Conservation (phyloP, 2,888 invertebrate genomes). For the Chrysolina oricalcia region DNA sequence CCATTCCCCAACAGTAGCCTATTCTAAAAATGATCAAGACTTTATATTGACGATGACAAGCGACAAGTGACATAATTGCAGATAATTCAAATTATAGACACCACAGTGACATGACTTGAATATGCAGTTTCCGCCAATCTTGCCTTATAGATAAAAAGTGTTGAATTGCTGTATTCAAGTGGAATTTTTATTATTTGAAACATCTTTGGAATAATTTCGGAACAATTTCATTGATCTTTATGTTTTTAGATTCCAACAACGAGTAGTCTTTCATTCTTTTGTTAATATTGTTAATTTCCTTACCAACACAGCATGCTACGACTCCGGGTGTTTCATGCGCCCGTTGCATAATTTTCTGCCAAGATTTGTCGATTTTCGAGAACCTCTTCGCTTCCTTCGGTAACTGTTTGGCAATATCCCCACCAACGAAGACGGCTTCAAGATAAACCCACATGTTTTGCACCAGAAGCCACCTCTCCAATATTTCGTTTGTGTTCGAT, state of each 20-base stretch:
- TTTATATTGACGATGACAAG: no score
- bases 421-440: slow-evolving; percentile 98
- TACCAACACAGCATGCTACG: slow-evolving; percentile 92
- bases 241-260: not conserved
- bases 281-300: slow-evolving; percentile 24
- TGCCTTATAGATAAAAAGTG: not conserved
- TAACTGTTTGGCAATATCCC: slow-evolving; percentile 98
- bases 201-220: no score
- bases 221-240: no score
- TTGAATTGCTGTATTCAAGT: not conserved
- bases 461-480: slow-evolving; percentile 95
- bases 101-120: no score
- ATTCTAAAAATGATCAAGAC: no score
- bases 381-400: slow-evolving; percentile 96
- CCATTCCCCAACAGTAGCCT: no score
- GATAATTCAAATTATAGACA: no score
- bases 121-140: no score
- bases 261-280: not conserved
- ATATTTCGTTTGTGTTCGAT: slow-evolving; percentile 95
- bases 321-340: slow-evolving; percentile 98
- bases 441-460: slow-evolving; percentile 99
- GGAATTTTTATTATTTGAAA: no score
- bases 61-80: no score
- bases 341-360: slow-evolving; percentile 98
- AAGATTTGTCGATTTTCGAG: slow-evolving; percentile 97